Conservation (phyloP, 2,888 invertebrate genomes). For the Rhodophaea formosa region DNA sequence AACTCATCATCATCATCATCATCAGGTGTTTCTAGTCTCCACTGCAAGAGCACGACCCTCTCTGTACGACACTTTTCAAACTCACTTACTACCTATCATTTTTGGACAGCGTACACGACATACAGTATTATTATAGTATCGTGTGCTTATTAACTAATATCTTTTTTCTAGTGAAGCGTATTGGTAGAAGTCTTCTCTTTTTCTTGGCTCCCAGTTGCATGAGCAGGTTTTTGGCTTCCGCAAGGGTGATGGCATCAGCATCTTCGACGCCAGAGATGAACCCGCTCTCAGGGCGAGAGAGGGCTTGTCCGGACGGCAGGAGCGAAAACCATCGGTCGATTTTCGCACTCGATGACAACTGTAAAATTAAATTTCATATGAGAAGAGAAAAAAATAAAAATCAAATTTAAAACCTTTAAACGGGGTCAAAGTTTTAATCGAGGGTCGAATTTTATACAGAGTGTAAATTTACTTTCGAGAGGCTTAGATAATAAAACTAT, state of each 20-base stretch:
- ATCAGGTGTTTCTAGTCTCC: too few species aligned
- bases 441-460: too few species aligned
- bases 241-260: conserved; percentile 81
- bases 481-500: too few species aligned
- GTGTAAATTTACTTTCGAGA: too few species aligned
- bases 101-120: conserved; percentile 37
- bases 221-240: conserved; percentile 85
- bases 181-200: conserved; percentile 84
- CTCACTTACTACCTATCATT: conserved; percentile 18
- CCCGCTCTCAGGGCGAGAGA: conserved; percentile 89
- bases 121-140: conserved; percentile 46
- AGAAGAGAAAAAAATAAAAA: not conserved
- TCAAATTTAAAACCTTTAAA: not conserved
- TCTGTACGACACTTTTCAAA: too few species aligned
- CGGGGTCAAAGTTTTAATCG: too few species aligned
- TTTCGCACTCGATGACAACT: conserved; percentile 89
- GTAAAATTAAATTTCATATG: conserved; percentile 30
- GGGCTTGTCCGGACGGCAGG: conserved; percentile 80
- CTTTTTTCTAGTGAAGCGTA: conserved; percentile 87
- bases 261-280: conserved; percentile 86
- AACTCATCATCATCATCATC: too few species aligned
- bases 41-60: too few species aligned
- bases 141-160: conserved; percentile 81
- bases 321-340: conserved; percentile 91
- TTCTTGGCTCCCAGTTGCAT: conserved; percentile 86